Evolutionary conservation across 2,797 vertebrate genomes (phyloP).

Genomic region (Characodon lateralis): DNA sequence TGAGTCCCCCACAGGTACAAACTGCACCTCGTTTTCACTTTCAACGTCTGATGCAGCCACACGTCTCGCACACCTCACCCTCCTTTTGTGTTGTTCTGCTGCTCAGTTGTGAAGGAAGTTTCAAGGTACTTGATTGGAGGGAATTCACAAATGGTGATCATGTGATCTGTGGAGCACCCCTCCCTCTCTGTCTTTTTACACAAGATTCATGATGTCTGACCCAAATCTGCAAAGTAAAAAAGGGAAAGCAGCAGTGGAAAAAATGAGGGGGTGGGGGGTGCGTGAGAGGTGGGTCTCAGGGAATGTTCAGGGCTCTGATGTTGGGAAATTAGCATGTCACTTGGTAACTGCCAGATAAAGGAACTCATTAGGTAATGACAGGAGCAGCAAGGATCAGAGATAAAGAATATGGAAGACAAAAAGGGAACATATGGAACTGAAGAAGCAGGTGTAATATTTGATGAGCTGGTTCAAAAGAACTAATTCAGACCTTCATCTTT

Average conservation of each 20-base stretch:
- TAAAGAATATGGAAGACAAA: conserved; percentile 10
- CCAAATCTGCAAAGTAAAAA: conserved; percentile 72
- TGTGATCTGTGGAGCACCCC: conserved; percentile 33
- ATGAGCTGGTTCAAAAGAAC: conserved; percentile 15
- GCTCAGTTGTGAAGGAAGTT: conserved; percentile 50
- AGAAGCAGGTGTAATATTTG: conserved; percentile 23
- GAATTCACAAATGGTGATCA: conserved; percentile 38
- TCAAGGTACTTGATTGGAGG: conserved; percentile 43
- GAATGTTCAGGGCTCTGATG: conserved; percentile 56
- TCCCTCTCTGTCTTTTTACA: background rate
- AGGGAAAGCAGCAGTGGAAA: conserved; percentile 33
- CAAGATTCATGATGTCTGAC: conserved; percentile 68
- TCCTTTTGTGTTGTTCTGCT: conserved; percentile 12
- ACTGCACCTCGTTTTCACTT: conserved; percentile 48
- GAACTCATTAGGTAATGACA: conserved; percentile 43
- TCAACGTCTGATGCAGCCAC: conserved; percentile 24
- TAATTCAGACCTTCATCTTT: conserved; percentile 3
- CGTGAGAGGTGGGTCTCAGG: background rate
- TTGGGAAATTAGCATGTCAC: conserved; percentile 68
- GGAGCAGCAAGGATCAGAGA: background rate
- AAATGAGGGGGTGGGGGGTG: conserved; percentile 2
- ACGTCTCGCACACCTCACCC: conserved; percentile 1
- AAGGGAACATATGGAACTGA: conserved; percentile 17
- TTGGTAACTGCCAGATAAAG: conserved; percentile 59
- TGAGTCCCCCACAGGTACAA: conserved; percentile 63